A percentile compares a stretch with the other conserved stretches of the same genome.
These are phyloP conservation scores for Harpagoxenus sublaevis DNA, from an alignment of 2,888 invertebrate species.

Conservation along the genomic window DNA sequence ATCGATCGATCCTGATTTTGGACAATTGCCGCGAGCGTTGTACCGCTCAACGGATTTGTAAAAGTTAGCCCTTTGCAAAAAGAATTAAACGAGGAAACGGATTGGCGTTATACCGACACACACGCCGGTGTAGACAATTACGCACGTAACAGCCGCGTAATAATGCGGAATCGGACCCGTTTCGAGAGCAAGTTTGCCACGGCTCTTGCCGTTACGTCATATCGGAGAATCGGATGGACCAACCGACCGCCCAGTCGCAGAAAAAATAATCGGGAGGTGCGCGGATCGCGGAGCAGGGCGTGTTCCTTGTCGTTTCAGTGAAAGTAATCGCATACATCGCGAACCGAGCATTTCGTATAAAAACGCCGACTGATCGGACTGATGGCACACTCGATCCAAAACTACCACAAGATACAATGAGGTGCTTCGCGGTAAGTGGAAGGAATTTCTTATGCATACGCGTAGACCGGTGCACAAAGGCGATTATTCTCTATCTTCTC, in stretches of 20 bases:
- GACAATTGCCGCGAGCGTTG: background rate
- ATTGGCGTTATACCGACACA: background rate
- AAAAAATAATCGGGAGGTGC: conserved; percentile 64
- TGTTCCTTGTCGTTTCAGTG: conserved; percentile 74
- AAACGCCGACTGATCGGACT: conserved; percentile 70
- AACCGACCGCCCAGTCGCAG: conserved; percentile 37
- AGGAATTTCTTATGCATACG: background rate
- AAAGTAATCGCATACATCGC: conserved; percentile 77
- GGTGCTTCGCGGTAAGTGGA: conserved; percentile 77
- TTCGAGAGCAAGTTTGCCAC: conserved; percentile 51
- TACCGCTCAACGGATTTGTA: background rate
- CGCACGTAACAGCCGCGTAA: conserved; percentile 32
- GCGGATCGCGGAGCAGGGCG: conserved; percentile 71
- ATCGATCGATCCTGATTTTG: background rate
- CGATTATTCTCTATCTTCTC: background rate
- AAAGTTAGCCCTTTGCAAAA: conserved; percentile 41
- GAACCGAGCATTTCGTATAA: conserved; percentile 77
- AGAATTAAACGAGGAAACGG: background rate
- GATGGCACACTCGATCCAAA: conserved; percentile 77
- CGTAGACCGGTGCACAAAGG: background rate
- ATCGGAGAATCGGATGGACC: conserved; percentile 75
- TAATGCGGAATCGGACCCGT: conserved; percentile 67
- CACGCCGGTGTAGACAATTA: conserved; percentile 39
- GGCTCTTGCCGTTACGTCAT: conserved; percentile 72
- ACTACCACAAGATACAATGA: conserved; percentile 76